Evolutionary conservation across 2,888 invertebrate genomes (phyloP).

Genomic region (Eledona agricola): DNA sequence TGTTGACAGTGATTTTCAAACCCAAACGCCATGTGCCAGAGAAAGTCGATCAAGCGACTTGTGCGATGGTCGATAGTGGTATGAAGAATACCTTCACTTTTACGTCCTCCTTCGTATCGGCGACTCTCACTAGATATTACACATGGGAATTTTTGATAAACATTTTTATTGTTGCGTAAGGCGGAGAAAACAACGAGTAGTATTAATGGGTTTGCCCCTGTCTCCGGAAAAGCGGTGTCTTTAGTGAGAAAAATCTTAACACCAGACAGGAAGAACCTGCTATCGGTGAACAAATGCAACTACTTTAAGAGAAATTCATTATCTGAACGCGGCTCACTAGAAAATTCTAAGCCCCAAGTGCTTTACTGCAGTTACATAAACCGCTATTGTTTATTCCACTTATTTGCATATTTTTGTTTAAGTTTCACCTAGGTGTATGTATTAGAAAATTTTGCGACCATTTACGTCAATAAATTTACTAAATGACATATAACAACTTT

Average conservation of each 20-base stretch:
- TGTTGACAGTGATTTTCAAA: conserved; percentile 14
- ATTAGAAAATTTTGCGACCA: too few species aligned
- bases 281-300: conserved; percentile 1
- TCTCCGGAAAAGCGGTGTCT: not conserved
- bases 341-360: too few species aligned
- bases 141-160: conserved; percentile 27
- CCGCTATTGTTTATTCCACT: too few species aligned
- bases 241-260: not conserved
- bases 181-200: conserved; percentile 1
- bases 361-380: too few species aligned
- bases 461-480: too few species aligned
- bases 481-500: too few species aligned
- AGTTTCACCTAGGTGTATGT: too few species aligned
- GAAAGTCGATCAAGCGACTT: conserved; percentile 41
- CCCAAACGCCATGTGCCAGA: conserved; percentile 25
- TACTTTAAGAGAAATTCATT: conserved; percentile 6
- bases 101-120: conserved; percentile 33
- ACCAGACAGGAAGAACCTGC: conserved; percentile 1
- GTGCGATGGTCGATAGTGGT: conserved; percentile 29
- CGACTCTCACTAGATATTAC: conserved; percentile 39
- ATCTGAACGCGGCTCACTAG: conserved; percentile 2
- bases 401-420: too few species aligned
- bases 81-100: conserved; percentile 29
- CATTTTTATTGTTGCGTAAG: conserved; percentile 14
- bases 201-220: conserved; percentile 5